Percentiles rank a stretch among this genome's conserved stretches.
phyloP scores from a whole-genome alignment of 2,113 vertebrate species.

The Paedocypris sp. region DNA sequence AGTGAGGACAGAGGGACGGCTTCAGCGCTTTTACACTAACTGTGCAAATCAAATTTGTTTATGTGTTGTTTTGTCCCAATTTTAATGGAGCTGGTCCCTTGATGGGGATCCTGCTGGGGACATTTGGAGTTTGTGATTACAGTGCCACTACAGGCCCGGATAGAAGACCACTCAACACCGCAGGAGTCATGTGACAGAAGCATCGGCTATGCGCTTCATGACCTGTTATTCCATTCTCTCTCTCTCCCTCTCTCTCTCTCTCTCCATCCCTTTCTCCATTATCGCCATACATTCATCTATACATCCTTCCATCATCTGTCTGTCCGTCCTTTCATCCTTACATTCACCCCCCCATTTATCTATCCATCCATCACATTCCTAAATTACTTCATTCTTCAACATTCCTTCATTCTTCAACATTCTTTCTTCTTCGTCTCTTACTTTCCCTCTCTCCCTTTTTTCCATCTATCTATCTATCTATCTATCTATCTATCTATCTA shows the following conservation, averaged over 20 bases:
- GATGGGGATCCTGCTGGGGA: slow-evolving; percentile 37
- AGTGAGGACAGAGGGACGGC: neutral
- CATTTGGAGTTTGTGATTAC: slow-evolving; percentile 40
- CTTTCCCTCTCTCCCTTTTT: too few relatives aligned
- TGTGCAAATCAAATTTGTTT: slow-evolving; percentile 50
- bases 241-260: slow-evolving; percentile 1
- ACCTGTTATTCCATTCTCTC: slow-evolving; percentile 20
- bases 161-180: neutral
- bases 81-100: slow-evolving; percentile 46
- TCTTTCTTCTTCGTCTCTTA: too few relatives aligned
- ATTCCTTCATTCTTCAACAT: too few relatives aligned
- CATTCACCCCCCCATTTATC: too few relatives aligned
- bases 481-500: too few relatives aligned
- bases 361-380: too few relatives aligned
- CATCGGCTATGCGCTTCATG: slow-evolving; percentile 41
- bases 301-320: too few relatives aligned
- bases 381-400: too few relatives aligned
- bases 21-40: slow-evolving; percentile 36
- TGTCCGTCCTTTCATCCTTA: too few relatives aligned
- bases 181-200: slow-evolving; percentile 34
- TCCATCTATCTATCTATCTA: too few relatives aligned
- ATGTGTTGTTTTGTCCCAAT: slow-evolving; percentile 47
- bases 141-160: slow-evolving; percentile 1
- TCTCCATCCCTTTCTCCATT: neutral
- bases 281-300: too few relatives aligned